These are phyloP conservation scores for Tetramorium bicarinatum DNA, from an alignment of 2,888 invertebrate genomes.

Conservation along the genomic window DNA sequence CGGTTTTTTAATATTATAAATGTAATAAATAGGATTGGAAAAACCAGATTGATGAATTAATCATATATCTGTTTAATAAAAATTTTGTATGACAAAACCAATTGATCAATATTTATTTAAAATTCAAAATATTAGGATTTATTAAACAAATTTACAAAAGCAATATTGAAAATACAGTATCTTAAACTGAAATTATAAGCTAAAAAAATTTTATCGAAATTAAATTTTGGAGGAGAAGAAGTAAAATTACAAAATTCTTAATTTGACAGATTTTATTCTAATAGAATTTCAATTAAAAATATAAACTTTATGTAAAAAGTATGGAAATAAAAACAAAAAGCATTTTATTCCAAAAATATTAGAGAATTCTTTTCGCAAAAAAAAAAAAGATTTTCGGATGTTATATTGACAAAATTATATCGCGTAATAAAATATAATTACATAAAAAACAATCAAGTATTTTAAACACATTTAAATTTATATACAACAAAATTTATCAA, in stretches of 20 bases:
- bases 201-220: background rate
- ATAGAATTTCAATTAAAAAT: conserved; percentile 1
- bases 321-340: background rate
- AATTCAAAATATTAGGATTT: too few species aligned
- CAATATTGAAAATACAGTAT: background rate
- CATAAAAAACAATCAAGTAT: background rate
- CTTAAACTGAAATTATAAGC: background rate
- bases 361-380: background rate
- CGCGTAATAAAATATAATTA: background rate
- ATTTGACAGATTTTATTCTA: background rate
- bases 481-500: background rate
- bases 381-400: background rate
- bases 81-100: background rate
- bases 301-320: background rate
- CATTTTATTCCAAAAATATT: background rate
- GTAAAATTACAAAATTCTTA: background rate
- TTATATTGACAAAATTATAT: background rate
- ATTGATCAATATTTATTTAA: background rate
- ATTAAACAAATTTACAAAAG: background rate
- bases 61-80: background rate
- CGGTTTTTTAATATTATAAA: too few species aligned
- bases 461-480: background rate
- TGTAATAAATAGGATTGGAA: too few species aligned
- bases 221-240: background rate
- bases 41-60: background rate